Evolutionary conservation across 2,797 vertebrate species (phyloP).

Genomic region (Cyclopterus lumpus): DNA sequence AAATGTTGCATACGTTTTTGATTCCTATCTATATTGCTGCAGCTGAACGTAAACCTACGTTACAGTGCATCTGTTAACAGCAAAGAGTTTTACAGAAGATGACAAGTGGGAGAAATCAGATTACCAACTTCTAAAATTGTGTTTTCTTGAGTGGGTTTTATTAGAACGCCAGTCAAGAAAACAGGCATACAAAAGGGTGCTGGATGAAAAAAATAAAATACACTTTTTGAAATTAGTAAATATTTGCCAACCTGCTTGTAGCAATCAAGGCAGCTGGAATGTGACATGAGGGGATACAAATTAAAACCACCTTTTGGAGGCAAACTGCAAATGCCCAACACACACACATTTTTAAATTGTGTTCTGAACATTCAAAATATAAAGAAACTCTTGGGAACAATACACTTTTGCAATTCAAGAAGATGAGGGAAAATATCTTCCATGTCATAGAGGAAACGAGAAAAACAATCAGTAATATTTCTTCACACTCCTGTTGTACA

Average conservation of each 20-base stretch:
- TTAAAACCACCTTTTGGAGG: constrained; percentile 76
- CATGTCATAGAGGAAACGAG: constrained; percentile 45
- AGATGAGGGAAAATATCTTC: constrained; percentile 33
- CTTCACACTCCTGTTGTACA: constrained; percentile 14
- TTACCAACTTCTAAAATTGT: constrained; percentile 10
- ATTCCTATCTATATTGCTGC: neutral
- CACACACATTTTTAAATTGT: constrained; percentile 45
- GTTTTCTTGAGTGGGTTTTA: constrained; percentile 12
- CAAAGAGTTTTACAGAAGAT: constrained; percentile 5
- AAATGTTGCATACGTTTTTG: neutral
- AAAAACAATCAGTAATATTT: constrained; percentile 23
- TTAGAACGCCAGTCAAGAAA: constrained; percentile 24
- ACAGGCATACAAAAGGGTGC: constrained; percentile 62
- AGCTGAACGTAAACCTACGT: neutral
- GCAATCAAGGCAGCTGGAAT: constrained; percentile 72
- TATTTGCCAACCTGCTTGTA: constrained; percentile 78
- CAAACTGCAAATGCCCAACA: constrained; percentile 54
- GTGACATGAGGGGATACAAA: constrained; percentile 73
- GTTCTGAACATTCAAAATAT: constrained; percentile 59
- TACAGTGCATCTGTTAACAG: neutral
- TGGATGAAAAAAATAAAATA: constrained; percentile 63
- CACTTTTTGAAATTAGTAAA: constrained; percentile 81
- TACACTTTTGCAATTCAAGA: constrained; percentile 43
- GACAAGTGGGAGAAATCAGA: neutral
- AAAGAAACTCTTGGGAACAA: constrained; percentile 54